Evolutionary conservation across 2,797 vertebrate genomes (phyloP), one percentile per base, ranked within the genome.

Genomic region (Sciurus carolinensis): DNA sequence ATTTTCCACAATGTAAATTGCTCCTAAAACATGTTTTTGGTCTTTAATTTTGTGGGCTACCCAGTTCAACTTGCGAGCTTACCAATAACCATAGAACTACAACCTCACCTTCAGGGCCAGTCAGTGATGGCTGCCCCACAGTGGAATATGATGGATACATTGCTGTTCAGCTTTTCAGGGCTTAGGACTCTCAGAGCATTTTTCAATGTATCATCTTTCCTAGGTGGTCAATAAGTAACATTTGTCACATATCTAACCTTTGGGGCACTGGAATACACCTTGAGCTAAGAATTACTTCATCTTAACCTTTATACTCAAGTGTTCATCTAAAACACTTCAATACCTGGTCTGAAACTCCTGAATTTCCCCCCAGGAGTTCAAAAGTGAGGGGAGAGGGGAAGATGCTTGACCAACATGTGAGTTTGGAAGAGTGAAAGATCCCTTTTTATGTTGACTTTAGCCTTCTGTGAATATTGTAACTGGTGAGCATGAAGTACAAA

Each of bases 401-500:
- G 4, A 75, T 33, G 8, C 71, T 97, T 98, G 95, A 66, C 5
- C 30, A 76, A 89, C 83, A 85, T 95, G 90, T 91, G 95, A 62
- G 71, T 95, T 54, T 87, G 44, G 89, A 94, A 83, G 79, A 76
- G 88, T 97, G 89, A 97, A 83, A 97, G 96, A 85, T 97, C 95
- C 72, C 97, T 97, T 54, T 5, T 73, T 93, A 86, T 81, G 84
- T 90, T 96, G 82, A 94, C 96, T 81, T 97, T 94, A 98, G 97
- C 94, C 47, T 66, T 95, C 97, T 99, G 98, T 98, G 98, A 98
- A 98, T 98, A 98, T 94, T 98, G 73, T 96, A 97, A 96, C 95
- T 97, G 97, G 96, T 98, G 97, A 98, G 97, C 98, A 97, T 98
- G 98, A 97, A 98, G 98, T 98, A 98, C 96, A 98, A 98, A 98